Conservation (phyloP, 2,113 vertebrate species). For the Isichthys henryi region DNA sequence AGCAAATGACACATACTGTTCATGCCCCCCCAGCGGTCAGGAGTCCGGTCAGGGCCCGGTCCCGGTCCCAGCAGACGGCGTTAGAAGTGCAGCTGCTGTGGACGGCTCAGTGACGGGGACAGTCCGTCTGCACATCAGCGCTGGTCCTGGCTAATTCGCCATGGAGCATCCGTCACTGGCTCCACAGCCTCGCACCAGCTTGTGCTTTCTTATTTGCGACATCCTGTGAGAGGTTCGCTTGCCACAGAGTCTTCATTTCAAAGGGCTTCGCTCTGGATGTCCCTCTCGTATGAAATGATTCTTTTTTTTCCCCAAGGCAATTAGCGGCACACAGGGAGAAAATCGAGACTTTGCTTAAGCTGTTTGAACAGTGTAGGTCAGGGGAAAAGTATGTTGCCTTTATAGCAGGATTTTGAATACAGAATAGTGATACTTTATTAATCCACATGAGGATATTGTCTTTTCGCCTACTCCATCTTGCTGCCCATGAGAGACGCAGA, state of each 20-base stretch:
- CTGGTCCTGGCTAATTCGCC: background rate
- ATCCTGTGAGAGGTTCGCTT: background rate
- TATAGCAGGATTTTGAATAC: background rate
- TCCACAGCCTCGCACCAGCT: background rate
- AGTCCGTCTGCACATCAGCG: background rate
- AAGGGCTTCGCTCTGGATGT: background rate
- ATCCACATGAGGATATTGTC: background rate
- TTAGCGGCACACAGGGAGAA: background rate
- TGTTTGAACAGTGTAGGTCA: background rate
- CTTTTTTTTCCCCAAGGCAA: background rate
- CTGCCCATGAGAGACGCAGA: background rate
- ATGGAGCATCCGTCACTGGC: background rate
- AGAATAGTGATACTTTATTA: background rate
- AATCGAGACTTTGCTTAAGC: background rate
- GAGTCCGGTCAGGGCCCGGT: background rate
- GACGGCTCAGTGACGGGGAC: background rate
- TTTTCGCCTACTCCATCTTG: background rate
- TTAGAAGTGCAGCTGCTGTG: slow-evolving; percentile 2
- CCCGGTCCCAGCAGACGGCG: background rate
- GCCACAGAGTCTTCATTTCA: background rate
- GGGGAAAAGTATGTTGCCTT: background rate
- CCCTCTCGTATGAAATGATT: background rate
- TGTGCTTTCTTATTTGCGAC: background rate
- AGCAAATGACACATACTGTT: background rate
- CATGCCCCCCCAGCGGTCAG: background rate